Evolutionary conservation across 35 echinoderm and acorn worm species (phyloP), one percentile per base, ranked within the genome.

Genomic region (Diadema setosum): DNA sequence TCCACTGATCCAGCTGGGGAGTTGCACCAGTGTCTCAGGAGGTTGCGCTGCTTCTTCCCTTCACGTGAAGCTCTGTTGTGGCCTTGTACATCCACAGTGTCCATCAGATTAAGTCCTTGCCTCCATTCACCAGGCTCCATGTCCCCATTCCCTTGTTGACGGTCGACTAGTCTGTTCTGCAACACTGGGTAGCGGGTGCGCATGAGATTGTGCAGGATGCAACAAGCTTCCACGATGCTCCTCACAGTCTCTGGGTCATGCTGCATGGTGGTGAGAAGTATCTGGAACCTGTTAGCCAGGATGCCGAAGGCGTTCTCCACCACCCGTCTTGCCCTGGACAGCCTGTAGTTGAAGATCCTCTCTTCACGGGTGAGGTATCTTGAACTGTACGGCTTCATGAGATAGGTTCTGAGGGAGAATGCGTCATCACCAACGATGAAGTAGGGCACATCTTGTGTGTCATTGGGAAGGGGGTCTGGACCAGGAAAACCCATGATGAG

Each of bases 271-370:
- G 21, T 67, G 24, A 86, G 52, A 6, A 86, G 27, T 1, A 86
- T 32, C 55, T 86, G 58, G 31, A 84, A 91, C 58, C 89, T 84
- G 31, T 84, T 85, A 18, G 82, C 64, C 37, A 91, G 89, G 45
- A 91, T 91, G 40, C 89, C 39, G 43, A 84, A 84, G n/a, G 89
- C 59, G 39, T 91, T 91, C 46, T 91, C 89, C 27, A 85, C 81
- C 16, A 84, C 61, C 37, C 82, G 52, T 55, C 81, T 84, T 44
- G 81, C 89, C 40, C 89, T 70, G 43, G 81, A 91, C 39, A 90
- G 26, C 45, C 20, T 21, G 32, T 75, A 8, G 31, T 75, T 75
- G 70, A 75, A 75, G 70, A 37, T 75, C 17, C 70, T 16, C 39
- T 75, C 70, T 75, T 75, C 70, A 37, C 31, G 34, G 24, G 65